These are phyloP conservation scores for Thumatha senex DNA, from an alignment of 2,888 invertebrate species.

Conservation along the genomic window DNA sequence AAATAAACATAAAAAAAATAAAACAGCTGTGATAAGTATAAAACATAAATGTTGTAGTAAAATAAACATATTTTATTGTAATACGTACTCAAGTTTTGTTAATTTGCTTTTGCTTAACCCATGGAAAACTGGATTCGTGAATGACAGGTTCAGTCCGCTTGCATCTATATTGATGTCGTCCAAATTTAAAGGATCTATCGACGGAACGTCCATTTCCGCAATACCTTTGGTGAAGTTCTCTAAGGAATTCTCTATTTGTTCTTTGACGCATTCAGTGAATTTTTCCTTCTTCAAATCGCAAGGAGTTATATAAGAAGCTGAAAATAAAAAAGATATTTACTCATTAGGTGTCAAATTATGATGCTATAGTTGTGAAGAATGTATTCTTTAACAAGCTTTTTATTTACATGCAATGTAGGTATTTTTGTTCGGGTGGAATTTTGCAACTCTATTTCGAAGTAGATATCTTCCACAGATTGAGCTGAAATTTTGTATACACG, in stretches of 20 bases:
- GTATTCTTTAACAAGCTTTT: too few species aligned
- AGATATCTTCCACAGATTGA: too few species aligned
- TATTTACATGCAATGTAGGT: too few species aligned
- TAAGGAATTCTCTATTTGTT: conserved; percentile 56
- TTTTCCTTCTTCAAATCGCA: conserved; percentile 51
- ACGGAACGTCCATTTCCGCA: conserved; percentile 61
- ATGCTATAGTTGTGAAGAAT: too few species aligned
- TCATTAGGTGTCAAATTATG: too few species aligned
- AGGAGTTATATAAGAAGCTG: conserved; percentile 67
- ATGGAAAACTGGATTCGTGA: conserved; percentile 58
- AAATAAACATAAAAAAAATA: too few species aligned
- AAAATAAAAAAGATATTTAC: conserved; percentile 18
- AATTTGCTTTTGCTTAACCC: conserved; percentile 57
- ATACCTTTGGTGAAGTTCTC: conserved; percentile 67
- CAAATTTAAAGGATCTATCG: conserved; percentile 64
- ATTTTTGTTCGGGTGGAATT: too few species aligned
- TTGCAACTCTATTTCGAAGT: too few species aligned
- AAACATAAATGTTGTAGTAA: too few species aligned
- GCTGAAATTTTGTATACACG: too few species aligned
- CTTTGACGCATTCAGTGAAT: conserved; percentile 54
- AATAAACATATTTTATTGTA: too few species aligned
- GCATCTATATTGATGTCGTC: conserved; percentile 67
- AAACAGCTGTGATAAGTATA: too few species aligned
- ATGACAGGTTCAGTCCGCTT: conserved; percentile 61
- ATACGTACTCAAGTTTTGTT: conserved; percentile 61